Evolutionary conservation across 1,140 invertebrate genomes (phyloP), one percentile per base, ranked within the genome.

Genomic region (Copidosoma floridanum): DNA sequence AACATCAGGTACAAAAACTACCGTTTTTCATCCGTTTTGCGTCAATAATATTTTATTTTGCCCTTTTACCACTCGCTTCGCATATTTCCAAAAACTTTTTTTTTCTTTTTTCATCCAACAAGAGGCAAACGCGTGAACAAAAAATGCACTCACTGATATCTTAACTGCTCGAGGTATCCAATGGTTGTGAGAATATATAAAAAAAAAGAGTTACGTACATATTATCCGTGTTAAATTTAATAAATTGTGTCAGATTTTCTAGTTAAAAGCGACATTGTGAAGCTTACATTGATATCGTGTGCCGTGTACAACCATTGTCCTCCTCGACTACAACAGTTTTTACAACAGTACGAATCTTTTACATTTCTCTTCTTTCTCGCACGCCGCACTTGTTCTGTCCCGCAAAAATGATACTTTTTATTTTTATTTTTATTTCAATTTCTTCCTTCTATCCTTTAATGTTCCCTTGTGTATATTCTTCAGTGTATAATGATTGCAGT

Each of bases 401-500:
- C 52, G 35, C 54, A 62, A 57, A 61, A 51, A 51, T 57, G 46
- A 52, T 52, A 62, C 12, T 24, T 48, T 27, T 27, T 27, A 18
- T 18, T 18, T 29, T 44, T 57, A 18, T 44, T 21, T 29, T 21
- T 56, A 53, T 27, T 38, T 50, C 38, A 46, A 32, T 51, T 46
- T 51, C n/a, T 12, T 52, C 44, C 26, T 47, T 55, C 41, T 41
- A 40, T 24, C 14, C 54, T 32, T 54, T 37, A 44, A 18, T 52
- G 20, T 24, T 59, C n/a, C 40, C 54, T 54, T 56, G 35, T 62
- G 59, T 64, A 35, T 57, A 55, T 54, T 29, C 54, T 62, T 66
- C 65, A 52, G 48, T 69, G 67, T 70, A 67, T 73, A 73, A 76
- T 78, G 75, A 78, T 78, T 78, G 76, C 76, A 78, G 76, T 78